phyloP scores from a whole-genome alignment of 1,140 invertebrate genomes.

The Gerris buenoi region DNA sequence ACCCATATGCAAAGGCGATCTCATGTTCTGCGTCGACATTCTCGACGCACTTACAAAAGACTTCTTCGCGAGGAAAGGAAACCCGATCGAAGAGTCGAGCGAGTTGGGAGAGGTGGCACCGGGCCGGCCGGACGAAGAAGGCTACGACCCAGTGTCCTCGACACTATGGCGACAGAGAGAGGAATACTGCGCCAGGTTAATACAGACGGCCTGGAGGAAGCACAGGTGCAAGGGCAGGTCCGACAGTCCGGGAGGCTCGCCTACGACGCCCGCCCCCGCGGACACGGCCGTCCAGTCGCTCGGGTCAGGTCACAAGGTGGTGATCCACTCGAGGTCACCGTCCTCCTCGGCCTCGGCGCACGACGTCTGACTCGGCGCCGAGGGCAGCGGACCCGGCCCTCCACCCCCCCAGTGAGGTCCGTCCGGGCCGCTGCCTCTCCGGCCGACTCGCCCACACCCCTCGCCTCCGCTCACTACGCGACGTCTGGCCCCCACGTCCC shows the following conservation, averaged over 20 bases:
- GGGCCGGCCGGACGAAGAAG: conserved; percentile 60
- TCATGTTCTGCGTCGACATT: conserved; percentile 95
- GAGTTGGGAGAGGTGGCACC: conserved; percentile 59
- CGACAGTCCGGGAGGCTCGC: conserved; percentile 26
- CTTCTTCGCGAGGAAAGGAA: conserved; percentile 90
- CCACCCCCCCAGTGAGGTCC: not conserved
- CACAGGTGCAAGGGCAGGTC: conserved; percentile 46
- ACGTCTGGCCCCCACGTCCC: conserved; percentile 2
- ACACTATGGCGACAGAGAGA: conserved; percentile 88
- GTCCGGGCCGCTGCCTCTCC: not conserved
- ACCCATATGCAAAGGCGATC: conserved; percentile 90
- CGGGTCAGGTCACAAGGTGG: conserved; percentile 72
- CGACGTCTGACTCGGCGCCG: conserved; percentile 43
- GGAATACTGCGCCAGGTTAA: conserved; percentile 85
- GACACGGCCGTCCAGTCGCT: conserved; percentile 69
- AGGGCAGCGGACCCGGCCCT: not conserved
- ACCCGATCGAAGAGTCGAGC: conserved; percentile 75
- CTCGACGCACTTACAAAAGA: conserved; percentile 88
- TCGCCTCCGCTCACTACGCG: not conserved
- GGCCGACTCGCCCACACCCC: conserved; percentile 35
- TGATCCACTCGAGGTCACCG: conserved; percentile 70
- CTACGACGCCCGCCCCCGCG: conserved; percentile 31
- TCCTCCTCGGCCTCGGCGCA: conserved; percentile 61
- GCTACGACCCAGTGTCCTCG: conserved; percentile 83
- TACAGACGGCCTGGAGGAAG: conserved; percentile 85